Base-by-base conservation (phyloP, 1,140 invertebrate genomes). In the Drosophila ficusphila region DNA sequence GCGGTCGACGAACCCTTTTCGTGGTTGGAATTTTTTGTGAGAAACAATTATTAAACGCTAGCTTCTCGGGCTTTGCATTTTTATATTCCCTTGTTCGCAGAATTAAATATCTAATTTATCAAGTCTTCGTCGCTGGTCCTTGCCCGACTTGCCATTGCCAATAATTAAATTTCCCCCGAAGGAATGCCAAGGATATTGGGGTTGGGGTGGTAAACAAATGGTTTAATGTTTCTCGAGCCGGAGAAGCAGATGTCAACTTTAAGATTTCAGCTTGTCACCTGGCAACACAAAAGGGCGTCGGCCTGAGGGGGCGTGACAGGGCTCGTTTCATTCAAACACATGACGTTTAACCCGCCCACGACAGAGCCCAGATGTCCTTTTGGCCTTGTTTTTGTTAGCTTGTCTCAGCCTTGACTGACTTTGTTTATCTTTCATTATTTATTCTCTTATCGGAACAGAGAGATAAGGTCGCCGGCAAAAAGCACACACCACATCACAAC, bases 361-460 rank as follows among this genome's bases (percentile, higher is more conserved):
- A 44, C 29, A 51, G 34, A 18, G 6, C 31, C 19, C 47, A 54
- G 54, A 42, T 67, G 60, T 67, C 62, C 60, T 67, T 65, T 67
- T 67, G 60, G 62, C 46, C 62, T 64, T 51, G 34, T 67, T 49
- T 42, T 64, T 71, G 74, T 68, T 56, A 61, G 49, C 71, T 49
- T 76, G 49, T 71, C 56, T 65, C 76, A 65, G 52, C 44, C 72
- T 68, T 57, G 72, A 74, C 72, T 61, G 77, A 75, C 73, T 88
- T 74, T 86, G 82, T 88, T 88, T 86, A 79, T 56, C 77, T 82
- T 82, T 88, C 73, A 86, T 86, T 86, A 86, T 88, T 86, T 86
- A 86, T 77, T 88, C 73, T 65, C 73, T 86, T 86, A 86, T 88
- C 77, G 44, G 49, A 23, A 21, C n/a, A 42, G n/a, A 51, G 64